Conservation (phyloP, 2,797 vertebrate species). For the Pachyuromys duprasi region DNA sequence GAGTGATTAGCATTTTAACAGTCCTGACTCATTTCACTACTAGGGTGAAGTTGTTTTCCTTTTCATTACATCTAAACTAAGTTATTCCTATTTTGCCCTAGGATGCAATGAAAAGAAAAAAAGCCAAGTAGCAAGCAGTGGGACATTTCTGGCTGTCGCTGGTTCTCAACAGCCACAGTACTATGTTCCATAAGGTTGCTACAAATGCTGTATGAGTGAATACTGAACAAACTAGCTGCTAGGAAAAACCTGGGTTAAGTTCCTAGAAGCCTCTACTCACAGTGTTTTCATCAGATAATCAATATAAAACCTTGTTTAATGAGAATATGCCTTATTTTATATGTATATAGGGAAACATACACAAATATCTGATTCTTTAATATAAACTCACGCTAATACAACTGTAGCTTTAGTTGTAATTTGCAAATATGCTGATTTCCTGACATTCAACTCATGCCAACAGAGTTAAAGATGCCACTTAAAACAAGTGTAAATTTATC, state of each 20-base stretch:
- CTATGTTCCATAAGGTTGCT: not conserved
- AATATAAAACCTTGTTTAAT: not conserved
- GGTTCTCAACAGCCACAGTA: not conserved
- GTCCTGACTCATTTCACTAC: not conserved
- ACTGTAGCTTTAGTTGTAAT: not conserved
- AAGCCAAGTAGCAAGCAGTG: not conserved
- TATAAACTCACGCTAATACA: not conserved
- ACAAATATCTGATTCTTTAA: not conserved
- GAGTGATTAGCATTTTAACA: not conserved
- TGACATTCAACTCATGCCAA: not conserved
- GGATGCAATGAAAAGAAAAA: not conserved
- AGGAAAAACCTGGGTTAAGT: not conserved
- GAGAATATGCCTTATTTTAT: not conserved
- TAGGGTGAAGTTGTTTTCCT: not conserved
- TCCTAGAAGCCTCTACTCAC: not conserved
- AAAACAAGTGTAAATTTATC: not conserved
- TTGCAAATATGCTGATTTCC: not conserved
- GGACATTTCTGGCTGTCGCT: not conserved
- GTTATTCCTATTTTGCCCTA: not conserved
- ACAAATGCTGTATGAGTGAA: not conserved
- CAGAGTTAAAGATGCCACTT: not conserved
- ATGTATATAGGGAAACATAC: not conserved
- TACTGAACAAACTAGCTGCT: not conserved
- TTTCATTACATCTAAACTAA: not conserved
- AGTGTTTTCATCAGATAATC: not conserved